Evolutionary conservation across 2,888 invertebrate genomes (phyloP).

Genomic region (Scaptodrosophila latifasciaeformis): DNA sequence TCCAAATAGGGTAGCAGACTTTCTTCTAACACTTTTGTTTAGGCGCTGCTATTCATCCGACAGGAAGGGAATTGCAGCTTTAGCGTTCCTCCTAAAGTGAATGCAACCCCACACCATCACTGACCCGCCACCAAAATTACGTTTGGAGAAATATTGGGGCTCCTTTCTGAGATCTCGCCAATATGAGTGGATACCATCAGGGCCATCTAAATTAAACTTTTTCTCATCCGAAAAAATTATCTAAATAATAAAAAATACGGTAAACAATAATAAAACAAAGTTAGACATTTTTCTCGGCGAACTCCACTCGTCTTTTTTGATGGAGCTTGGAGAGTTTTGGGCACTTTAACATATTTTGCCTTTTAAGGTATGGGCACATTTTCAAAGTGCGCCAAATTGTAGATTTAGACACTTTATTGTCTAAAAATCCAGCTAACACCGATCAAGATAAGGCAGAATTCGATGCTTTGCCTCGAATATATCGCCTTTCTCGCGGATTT

Average conservation of each 20-base stretch:
- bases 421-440: no score
- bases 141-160: no score
- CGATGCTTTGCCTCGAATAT: no score
- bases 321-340: neutral
- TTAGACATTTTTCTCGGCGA: neutral
- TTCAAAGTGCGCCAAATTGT: neutral
- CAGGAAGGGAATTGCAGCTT: slow-evolving; percentile 4
- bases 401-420: no score
- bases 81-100: slow-evolving; percentile 6
- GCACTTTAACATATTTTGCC: neutral
- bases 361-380: neutral
- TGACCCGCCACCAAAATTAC: slow-evolving; percentile 21
- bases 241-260: no score
- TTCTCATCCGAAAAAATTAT: no score
- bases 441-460: no score
- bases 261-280: neutral
- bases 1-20: slow-evolving; percentile 4
- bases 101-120: slow-evolving; percentile 17
- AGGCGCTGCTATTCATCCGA: slow-evolving; percentile 4
- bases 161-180: no score
- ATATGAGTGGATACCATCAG: no score
- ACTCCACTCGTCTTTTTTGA: neutral
- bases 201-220: no score
- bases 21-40: slow-evolving; percentile 6
- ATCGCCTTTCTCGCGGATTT: no score